Evolutionary conservation across 2,113 vertebrate species (phyloP).

Genomic region (Pimephales promelas): DNA sequence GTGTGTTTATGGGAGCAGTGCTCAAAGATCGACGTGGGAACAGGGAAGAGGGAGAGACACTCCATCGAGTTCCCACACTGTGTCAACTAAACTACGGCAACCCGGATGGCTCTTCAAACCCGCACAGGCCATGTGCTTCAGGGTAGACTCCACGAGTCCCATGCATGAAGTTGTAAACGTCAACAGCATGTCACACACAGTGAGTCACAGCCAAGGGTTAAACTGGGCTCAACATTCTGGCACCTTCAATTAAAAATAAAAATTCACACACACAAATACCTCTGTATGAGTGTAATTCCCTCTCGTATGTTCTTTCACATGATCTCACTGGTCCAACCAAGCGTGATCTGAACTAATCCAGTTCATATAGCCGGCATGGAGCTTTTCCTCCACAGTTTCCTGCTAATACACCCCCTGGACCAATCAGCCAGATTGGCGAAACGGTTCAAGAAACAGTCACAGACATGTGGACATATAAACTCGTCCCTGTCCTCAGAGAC

Average conservation of each 20-base stretch:
- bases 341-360: neutral
- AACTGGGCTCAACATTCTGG: neutral
- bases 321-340: neutral
- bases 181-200: neutral
- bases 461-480: neutral
- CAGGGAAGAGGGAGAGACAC: slow-evolving; percentile 31
- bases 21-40: slow-evolving; percentile 52
- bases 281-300: slow-evolving; percentile 12
- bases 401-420: neutral
- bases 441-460: slow-evolving; percentile 7
- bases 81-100: slow-evolving; percentile 26
- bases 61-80: slow-evolving; percentile 54
- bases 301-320: neutral
- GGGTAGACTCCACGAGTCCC: neutral
- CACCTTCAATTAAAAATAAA: neutral
- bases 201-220: neutral
- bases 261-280: neutral
- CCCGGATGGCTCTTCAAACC: slow-evolving; percentile 8
- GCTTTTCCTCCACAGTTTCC: neutral
- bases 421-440: slow-evolving; percentile 10
- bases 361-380: neutral
- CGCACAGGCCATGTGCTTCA: neutral
- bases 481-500: neutral
- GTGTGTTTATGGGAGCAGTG: slow-evolving; percentile 33
- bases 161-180: slow-evolving; percentile 5